Evolutionary conservation across 2,113 vertebrate species (phyloP).

Genomic region (Elgaria multicarinata): DNA sequence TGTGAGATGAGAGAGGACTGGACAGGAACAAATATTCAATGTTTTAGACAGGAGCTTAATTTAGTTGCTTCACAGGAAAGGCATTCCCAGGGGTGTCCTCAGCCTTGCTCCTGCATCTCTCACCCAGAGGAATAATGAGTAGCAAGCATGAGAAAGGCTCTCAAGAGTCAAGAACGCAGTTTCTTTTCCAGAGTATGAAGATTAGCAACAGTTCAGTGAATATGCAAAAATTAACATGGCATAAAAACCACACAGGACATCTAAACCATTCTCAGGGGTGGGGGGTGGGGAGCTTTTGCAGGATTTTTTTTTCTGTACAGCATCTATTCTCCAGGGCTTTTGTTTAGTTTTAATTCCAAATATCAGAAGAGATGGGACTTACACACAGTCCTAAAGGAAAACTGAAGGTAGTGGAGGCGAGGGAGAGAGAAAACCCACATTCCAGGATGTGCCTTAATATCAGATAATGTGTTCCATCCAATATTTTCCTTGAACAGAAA

Average conservation of each 20-base stretch:
- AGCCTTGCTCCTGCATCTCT: background rate
- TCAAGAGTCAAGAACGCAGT: conserved; percentile 35
- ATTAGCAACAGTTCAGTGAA: conserved; percentile 67
- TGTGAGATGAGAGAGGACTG: too few relatives aligned
- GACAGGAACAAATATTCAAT: background rate
- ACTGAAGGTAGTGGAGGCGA: background rate
- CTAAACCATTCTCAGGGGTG: conserved; percentile 59
- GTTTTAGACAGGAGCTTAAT: background rate
- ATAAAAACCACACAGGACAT: conserved; percentile 70
- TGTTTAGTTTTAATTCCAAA: conserved; percentile 62
- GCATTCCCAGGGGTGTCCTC: background rate
- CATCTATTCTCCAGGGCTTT: conserved; percentile 51
- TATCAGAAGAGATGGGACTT: conserved; percentile 59
- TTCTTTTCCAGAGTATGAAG: conserved; percentile 58
- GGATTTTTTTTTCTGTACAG: conserved; percentile 35
- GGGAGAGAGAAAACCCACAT: background rate
- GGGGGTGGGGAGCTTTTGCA: conserved; percentile 38
- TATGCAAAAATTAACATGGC: conserved; percentile 47
- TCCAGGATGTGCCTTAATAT: background rate
- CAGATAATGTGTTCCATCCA: background rate
- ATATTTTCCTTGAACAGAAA: background rate
- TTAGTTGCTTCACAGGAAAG: conserved; percentile 17
- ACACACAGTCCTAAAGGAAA: conserved; percentile 31
- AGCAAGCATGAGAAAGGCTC: conserved; percentile 42
- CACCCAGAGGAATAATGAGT: conserved; percentile 38